Conservation (phyloP, 2,113 vertebrate genomes). For the Pogona vitticeps region DNA sequence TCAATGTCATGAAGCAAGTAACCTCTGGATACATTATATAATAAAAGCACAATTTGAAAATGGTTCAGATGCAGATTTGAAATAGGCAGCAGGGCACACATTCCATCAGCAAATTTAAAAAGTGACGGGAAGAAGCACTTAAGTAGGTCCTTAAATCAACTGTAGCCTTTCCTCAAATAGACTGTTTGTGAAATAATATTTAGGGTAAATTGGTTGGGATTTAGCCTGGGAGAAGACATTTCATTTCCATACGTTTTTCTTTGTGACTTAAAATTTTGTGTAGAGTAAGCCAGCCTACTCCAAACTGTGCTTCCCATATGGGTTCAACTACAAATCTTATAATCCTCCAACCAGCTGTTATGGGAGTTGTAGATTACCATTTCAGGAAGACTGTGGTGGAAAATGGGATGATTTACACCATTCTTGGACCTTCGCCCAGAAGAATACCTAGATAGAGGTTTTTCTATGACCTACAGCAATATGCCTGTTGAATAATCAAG, state of each 20-base stretch:
- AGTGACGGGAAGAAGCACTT: neutral
- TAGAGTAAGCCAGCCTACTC: no score
- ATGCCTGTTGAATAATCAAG: neutral
- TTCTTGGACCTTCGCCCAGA: neutral
- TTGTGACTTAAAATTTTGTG: neutral
- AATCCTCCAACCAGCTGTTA: no score
- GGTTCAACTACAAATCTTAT: no score
- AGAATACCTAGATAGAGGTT: neutral
- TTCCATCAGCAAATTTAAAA: neutral
- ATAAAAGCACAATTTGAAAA: neutral
- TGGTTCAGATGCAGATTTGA: neutral
- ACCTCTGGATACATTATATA: neutral
- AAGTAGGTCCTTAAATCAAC: neutral
- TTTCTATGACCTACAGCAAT: neutral
- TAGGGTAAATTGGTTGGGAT: neutral
- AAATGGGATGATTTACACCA: neutral
- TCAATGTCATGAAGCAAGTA: neutral
- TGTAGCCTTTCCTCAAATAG: neutral
- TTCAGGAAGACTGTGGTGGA: no score
- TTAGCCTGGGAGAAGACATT: neutral
- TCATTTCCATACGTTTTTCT: neutral
- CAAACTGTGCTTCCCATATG: no score
- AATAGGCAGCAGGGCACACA: neutral
- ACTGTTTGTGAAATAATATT: neutral
- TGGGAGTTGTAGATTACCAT: no score